Evolutionary conservation across 1,140 invertebrate genomes (phyloP).

Genomic region (Chrysomallon squamiferum): DNA sequence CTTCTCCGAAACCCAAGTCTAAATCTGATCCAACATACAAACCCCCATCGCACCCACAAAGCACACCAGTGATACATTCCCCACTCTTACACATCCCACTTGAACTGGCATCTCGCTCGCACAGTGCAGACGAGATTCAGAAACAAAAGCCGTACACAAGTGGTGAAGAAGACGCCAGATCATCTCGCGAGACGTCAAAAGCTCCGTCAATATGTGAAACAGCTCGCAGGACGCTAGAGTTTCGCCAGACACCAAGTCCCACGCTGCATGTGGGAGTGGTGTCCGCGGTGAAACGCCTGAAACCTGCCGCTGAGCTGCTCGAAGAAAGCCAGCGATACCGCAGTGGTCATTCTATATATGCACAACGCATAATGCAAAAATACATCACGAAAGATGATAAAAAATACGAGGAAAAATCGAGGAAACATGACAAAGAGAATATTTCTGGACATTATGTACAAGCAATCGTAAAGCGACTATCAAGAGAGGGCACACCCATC

Average conservation of each 20-base stretch:
- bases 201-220: conserved; percentile 26
- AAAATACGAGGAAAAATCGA: conserved; percentile 8
- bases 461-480: conserved; percentile 47
- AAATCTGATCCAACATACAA: conserved; percentile 10
- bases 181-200: conserved; percentile 20
- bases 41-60: conserved; percentile 25
- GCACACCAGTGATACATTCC: conserved; percentile 16
- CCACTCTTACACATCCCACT: conserved; percentile 4
- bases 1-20: conserved; percentile 20
- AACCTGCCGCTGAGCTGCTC: conserved; percentile 54
- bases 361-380: conserved; percentile 45
- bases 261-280: conserved; percentile 29
- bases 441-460: conserved; percentile 47
- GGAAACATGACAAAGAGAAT: conserved; percentile 50
- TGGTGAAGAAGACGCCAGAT: conserved; percentile 7
- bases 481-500: conserved; percentile 49
- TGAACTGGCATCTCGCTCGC: conserved; percentile 13
- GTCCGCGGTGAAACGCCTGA: conserved; percentile 32
- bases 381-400: conserved; percentile 38
- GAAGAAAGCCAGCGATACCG: conserved; percentile 54
- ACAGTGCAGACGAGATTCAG: conserved; percentile 24
- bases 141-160: neutral
- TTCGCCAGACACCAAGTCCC: conserved; percentile 28
- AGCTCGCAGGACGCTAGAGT: conserved; percentile 19
- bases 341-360: conserved; percentile 50